Conservation (phyloP, 2,888 invertebrate genomes). For the Drosophila emarginata region DNA sequence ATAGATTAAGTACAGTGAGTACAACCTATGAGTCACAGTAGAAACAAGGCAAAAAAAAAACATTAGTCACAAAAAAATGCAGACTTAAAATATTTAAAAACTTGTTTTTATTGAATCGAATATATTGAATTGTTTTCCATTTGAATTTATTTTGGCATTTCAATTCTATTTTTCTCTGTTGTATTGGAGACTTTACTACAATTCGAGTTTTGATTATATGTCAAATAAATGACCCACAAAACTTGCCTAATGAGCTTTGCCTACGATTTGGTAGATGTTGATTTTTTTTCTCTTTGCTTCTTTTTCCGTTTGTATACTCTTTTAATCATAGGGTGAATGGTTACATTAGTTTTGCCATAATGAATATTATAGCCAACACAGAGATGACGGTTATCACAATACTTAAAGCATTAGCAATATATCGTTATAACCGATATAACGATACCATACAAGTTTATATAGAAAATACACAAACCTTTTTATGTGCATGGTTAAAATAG, state of each 20-base stretch:
- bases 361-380: not conserved
- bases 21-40: not conserved
- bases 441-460: no score
- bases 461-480: no score
- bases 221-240: constrained; percentile 6
- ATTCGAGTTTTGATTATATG: not conserved
- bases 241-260: constrained; percentile 7
- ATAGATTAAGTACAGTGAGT: not conserved
- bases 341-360: not conserved
- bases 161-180: not conserved
- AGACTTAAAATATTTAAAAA: no score
- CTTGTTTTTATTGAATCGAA: not conserved
- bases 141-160: not conserved
- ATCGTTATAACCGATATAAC: no score
- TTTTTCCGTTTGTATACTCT: not conserved
- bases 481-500: no score
- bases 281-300: not conserved
- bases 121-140: no score
- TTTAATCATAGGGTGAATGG: not conserved
- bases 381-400: no score
- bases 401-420: no score
- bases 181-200: not conserved
- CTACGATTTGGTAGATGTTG: not conserved
- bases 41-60: no score
- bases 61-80: no score